Evolutionary conservation across 2,113 vertebrate species (phyloP).

Genomic region (Rhodinocichla rosea): DNA sequence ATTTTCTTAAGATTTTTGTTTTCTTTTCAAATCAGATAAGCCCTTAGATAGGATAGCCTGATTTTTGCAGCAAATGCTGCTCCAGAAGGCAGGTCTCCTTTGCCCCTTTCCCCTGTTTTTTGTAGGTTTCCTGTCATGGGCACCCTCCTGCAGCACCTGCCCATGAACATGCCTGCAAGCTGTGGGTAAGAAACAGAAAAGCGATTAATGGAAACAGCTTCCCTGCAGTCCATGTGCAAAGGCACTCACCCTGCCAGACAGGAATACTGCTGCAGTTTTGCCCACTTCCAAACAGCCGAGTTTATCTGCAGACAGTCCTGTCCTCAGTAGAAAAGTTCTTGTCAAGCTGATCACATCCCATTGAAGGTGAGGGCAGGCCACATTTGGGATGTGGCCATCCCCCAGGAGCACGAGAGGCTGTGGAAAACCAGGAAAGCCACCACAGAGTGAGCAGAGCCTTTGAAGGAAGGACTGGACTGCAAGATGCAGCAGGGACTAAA

Average conservation of each 20-base stretch:
- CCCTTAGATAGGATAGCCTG: background rate
- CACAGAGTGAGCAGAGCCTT: background rate
- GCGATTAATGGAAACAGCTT: background rate
- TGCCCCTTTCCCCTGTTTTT: background rate
- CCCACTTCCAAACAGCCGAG: background rate
- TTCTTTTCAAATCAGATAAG: background rate
- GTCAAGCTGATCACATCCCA: background rate
- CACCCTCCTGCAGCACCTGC: background rate
- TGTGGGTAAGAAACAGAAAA: background rate
- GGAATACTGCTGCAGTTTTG: background rate
- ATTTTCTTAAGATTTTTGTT: background rate
- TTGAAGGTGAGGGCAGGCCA: background rate
- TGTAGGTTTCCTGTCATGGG: background rate
- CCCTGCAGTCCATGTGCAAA: background rate
- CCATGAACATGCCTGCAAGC: background rate
- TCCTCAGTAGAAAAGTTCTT: background rate
- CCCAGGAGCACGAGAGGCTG: background rate
- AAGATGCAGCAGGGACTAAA: background rate
- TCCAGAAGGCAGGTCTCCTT: background rate
- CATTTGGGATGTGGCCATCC: fast-evolving
- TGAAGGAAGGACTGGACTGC: background rate
- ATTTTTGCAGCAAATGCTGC: background rate
- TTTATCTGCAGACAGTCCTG: background rate
- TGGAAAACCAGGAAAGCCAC: background rate
- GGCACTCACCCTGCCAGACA: fast-evolving